Evolutionary conservation across 2,888 invertebrate species (phyloP).

Genomic region (Deladenus siricidicola): DNA sequence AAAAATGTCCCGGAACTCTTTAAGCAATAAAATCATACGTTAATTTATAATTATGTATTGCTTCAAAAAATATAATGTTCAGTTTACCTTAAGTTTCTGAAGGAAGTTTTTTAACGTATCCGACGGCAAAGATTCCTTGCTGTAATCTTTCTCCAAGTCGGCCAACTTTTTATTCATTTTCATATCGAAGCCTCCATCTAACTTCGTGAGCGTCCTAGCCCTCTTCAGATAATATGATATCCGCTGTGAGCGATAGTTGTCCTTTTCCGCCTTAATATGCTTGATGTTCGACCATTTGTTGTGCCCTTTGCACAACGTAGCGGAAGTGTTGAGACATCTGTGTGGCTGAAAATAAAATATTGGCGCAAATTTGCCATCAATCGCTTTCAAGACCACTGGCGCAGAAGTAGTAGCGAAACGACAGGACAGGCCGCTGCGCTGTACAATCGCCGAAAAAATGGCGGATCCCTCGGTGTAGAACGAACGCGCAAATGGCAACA

Average conservation of each 20-base stretch:
- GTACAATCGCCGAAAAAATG: no score
- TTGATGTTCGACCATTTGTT: constrained; percentile 52
- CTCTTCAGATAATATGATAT: constrained; percentile 35
- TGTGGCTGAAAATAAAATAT: neutral
- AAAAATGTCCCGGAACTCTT: no score
- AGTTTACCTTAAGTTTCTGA: neutral
- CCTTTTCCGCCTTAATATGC: constrained; percentile 46
- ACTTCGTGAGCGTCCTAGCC: constrained; percentile 28
- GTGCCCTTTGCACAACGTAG: constrained; percentile 40
- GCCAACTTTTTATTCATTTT: constrained; percentile 43
- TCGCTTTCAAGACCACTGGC: no score
- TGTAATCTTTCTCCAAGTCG: constrained; percentile 40
- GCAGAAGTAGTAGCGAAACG: no score
- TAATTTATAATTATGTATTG: neutral
- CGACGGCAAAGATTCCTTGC: constrained; percentile 35
- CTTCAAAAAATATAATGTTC: neutral
- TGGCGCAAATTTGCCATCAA: no score
- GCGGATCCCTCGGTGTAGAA: no score
- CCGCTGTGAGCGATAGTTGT: constrained; percentile 36
- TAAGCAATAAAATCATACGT: neutral
- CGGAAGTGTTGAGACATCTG: constrained; percentile 3
- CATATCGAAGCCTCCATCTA: constrained; percentile 41
- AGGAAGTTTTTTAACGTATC: constrained; percentile 42
- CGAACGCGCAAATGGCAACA: no score
- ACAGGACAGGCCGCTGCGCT: no score